Evolutionary conservation across 1,140 invertebrate genomes (phyloP), one percentile per base, ranked within the genome.

Genomic region (Pseudomyrmex sp.): DNA sequence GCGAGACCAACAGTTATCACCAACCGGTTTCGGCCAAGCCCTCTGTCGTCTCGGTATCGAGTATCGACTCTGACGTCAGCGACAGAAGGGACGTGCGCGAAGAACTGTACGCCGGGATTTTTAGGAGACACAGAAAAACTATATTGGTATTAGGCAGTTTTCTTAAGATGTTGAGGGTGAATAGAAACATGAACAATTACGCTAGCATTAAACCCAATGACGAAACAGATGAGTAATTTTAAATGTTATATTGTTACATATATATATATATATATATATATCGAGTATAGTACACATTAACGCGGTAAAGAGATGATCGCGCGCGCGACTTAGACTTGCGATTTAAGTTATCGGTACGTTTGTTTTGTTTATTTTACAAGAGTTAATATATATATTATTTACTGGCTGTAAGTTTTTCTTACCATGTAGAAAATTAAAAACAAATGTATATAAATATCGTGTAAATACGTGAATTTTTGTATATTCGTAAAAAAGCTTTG

Each of bases 91-190:
- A 97, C 72, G 94, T 97, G 72, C 94, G 97, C 83, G 97, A 97
- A 90, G 97, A 97, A 77, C 93, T 97, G 80, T 97, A 97, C 91
- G 96, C 97, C 91, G 97, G 97, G 89, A 97, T 97, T 86, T 97
- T 97, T 92, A 96, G 97, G 94, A 95, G 96, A 84, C 97, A 97
- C 93, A 95, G 97, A 70, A 95, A 97, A 91, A 97, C 97, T 23
- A 97, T 97, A 91, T 96, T 97, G 90, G 97, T 97, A 52, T 95
- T 97, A 69, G 97, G 97, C 50, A 97, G 97, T 69, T 97, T 97
- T 91, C 95, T 97, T 58, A 95, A 97, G 80, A 97, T 97, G 97
- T 93, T 97, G 84, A 96, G 96, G 92, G 96, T 96, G 92, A 94
- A 94, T 93, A 96, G 97, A 93, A 97, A 97, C 83, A 92, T 94